These are phyloP conservation scores for Ploceus nigricollis DNA, from an alignment of 2,113 vertebrate species.

Conservation along the genomic window DNA sequence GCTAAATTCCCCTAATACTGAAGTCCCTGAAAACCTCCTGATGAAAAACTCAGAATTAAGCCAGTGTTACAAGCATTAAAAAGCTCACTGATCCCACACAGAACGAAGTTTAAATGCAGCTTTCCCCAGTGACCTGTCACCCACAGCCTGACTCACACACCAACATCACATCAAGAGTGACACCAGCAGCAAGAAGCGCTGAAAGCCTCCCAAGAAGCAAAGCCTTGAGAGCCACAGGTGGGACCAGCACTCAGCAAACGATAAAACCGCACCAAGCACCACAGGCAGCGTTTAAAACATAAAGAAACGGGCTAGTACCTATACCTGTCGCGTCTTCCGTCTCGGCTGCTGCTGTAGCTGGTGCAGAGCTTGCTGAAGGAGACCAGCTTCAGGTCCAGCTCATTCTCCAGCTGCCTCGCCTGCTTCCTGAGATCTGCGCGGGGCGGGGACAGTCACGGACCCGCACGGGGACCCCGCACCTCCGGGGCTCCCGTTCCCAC, in stretches of 20 bases:
- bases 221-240: neutral
- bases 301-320: slow-evolving; percentile 73
- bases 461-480: neutral
- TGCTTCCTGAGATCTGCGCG: slow-evolving; percentile 92
- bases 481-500: neutral
- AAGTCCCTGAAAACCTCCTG: neutral
- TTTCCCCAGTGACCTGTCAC: neutral
- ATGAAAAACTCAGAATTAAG: neutral
- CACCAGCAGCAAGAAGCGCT: fast-evolving
- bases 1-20: neutral
- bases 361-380: slow-evolving; percentile 99
- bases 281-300: neutral
- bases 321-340: slow-evolving; percentile 93
- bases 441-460: neutral
- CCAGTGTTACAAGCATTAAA: fast-evolving
- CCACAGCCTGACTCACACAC: neutral
- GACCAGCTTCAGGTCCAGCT: slow-evolving; percentile 95
- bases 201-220: neutral
- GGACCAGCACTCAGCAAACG: fast-evolving
- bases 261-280: fast-evolving
- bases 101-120: neutral
- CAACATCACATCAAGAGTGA: fast-evolving
- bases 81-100: neutral
- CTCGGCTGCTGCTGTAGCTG: slow-evolving; percentile 82
- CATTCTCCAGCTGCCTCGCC: slow-evolving; percentile 95